Base-by-base conservation (phyloP, 2,797 vertebrate genomes). In the Propithecus perrieri region DNA sequence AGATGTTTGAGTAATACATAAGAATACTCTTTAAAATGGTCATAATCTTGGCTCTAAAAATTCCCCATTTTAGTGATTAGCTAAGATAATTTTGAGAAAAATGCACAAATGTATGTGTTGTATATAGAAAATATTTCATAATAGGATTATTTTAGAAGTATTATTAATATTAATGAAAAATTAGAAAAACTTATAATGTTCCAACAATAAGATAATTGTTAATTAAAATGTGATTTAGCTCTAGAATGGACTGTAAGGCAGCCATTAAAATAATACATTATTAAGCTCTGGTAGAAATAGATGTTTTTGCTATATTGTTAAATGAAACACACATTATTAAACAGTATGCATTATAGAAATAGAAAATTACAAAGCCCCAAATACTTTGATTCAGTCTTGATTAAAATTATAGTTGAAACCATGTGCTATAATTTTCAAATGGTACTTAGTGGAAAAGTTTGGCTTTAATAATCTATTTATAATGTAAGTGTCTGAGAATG, bases 341-440 rank as follows among this genome's bases (percentile, higher is more conserved):
- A 89, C 24, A 65, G 5, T 84, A 76, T 84, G 22, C 18, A n/a
- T 86, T 91, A 63, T 57, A 35, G 15, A 95, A 94, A 95, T 81
- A 94, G n/a, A 93, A 81, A 85, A 69, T 91, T 87, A 55, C 57
- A 78, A 89, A 78, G 17, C 12, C 33, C 38, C 30, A 85, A 93
- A 95, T 91, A 94, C 28, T 84, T 93, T 78, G 55, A 93, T 78
- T 93, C 43, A 89, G 26, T 85, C 17, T 85, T 88, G 35, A 95
- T 95, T 85, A 83, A 89, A 96, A 95, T 92, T 94, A 89, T 72
- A 86, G 48, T 71, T 38, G 59, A 93, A 94, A 89, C 53, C 22
- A 69, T 50, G 89, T 71, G 59, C 18, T 13, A 24, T 30, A 65
- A 55, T 95, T 93, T 95, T 94, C 41, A 78, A 96, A 76, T 80